Evolutionary conservation across 2,113 vertebrate species (phyloP).

Genomic region (Neolamprologus toae): DNA sequence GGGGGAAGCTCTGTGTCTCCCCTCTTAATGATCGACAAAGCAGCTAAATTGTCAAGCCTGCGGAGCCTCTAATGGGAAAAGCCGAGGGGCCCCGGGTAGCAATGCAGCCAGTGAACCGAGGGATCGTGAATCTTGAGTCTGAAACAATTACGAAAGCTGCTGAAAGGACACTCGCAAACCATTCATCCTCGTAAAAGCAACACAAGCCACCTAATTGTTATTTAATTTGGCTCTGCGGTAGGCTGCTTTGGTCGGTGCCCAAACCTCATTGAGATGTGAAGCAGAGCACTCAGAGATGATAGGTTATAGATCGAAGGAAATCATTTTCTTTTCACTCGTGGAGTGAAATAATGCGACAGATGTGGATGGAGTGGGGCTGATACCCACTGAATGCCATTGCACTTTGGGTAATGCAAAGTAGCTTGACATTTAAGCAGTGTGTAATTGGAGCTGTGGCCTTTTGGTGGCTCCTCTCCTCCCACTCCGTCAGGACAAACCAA

Average conservation of each 20-base stretch:
- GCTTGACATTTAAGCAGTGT: slow-evolving; percentile 70
- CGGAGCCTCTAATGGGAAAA: slow-evolving; percentile 43
- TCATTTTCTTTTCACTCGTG: slow-evolving; percentile 13
- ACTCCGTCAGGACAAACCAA: slow-evolving; percentile 41
- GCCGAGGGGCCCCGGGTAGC: slow-evolving; percentile 14
- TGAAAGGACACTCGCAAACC: neutral
- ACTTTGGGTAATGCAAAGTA: slow-evolving; percentile 65
- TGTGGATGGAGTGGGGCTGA: slow-evolving; percentile 50
- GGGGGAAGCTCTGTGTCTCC: slow-evolving; percentile 33
- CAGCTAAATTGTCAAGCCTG: slow-evolving; percentile 44
- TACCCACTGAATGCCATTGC: slow-evolving; percentile 58
- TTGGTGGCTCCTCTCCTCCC: slow-evolving; percentile 43
- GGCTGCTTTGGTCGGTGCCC: neutral
- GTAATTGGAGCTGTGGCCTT: slow-evolving; percentile 70
- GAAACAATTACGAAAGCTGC: slow-evolving; percentile 47
- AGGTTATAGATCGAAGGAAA: neutral
- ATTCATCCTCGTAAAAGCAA: slow-evolving; percentile 12
- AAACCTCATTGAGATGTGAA: neutral
- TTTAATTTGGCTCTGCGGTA: slow-evolving; percentile 19
- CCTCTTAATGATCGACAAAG: slow-evolving; percentile 41
- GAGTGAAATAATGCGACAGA: slow-evolving; percentile 49
- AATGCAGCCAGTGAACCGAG: slow-evolving; percentile 17
- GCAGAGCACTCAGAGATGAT: neutral
- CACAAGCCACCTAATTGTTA: neutral
- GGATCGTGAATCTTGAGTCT: slow-evolving; percentile 36